A percentile compares a stretch with the other conserved stretches of the same genome.
Evolutionary conservation across 2,113 vertebrate genomes (phyloP).

Genomic region (Hemiprocne comata): DNA sequence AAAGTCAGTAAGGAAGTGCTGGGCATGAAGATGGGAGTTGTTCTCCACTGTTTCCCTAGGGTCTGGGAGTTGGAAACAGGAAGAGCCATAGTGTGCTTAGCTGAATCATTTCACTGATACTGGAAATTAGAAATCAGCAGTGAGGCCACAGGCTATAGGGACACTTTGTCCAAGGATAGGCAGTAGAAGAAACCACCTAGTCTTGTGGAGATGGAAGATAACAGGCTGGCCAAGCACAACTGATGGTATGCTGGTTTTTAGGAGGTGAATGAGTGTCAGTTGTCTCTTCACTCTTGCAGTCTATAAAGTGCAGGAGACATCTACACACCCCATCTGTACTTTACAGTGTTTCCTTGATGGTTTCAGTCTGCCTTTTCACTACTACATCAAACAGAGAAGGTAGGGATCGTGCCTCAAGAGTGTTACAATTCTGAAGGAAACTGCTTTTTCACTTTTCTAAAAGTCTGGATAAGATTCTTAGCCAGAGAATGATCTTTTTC

Average conservation of each 20-base stretch:
- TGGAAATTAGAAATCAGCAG: background rate
- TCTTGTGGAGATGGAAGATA: rapidly evolving
- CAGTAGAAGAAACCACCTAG: background rate
- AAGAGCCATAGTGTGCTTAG: background rate
- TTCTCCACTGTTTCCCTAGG: background rate
- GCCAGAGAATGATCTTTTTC: background rate
- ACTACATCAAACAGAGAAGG: background rate
- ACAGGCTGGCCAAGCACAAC: background rate
- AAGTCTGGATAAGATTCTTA: background rate
- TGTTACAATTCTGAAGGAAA: background rate
- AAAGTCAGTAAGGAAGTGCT: background rate
- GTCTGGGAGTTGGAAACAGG: background rate
- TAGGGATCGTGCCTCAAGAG: background rate
- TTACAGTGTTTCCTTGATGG: background rate
- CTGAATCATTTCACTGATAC: background rate
- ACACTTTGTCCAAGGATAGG: background rate
- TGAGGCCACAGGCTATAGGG: background rate
- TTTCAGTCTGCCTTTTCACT: background rate
- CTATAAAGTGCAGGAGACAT: background rate
- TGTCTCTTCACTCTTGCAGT: background rate
- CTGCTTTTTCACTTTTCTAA: background rate
- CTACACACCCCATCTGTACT: background rate
- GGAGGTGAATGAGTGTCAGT: background rate
- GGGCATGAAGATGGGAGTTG: background rate
- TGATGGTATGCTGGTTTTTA: background rate